A percentile compares a stretch with the other conserved stretches of the same genome.
Evolutionary conservation across 2,797 vertebrate species (phyloP).

Genomic region (Sebastes trivittatus): DNA sequence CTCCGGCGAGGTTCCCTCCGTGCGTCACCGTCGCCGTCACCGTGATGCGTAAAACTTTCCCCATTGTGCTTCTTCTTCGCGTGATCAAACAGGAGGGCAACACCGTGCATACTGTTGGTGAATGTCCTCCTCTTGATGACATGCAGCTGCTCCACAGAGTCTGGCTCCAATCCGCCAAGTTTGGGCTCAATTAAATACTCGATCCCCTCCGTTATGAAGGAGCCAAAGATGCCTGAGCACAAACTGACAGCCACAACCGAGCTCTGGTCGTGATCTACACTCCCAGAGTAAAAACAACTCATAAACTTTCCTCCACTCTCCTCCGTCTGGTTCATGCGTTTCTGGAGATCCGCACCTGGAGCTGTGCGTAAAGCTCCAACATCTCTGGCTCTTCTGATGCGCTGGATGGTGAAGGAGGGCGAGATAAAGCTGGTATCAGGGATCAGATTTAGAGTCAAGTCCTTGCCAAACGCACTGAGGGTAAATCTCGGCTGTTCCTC

Average conservation of each 20-base stretch:
- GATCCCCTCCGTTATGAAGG: conserved; percentile 86
- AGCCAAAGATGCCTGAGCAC: conserved; percentile 88
- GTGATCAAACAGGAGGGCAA: conserved; percentile 52
- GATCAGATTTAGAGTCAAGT: conserved; percentile 84
- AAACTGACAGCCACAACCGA: conserved; percentile 89
- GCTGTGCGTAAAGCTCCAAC: conserved; percentile 46
- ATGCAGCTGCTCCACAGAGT: conserved; percentile 80
- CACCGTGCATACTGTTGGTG: not conserved
- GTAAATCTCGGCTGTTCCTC: conserved; percentile 78
- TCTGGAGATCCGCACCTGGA: conserved; percentile 24
- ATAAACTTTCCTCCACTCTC: conserved; percentile 67
- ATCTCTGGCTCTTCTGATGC: conserved; percentile 73
- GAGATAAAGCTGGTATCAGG: conserved; percentile 89
- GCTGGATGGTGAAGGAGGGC: conserved; percentile 85
- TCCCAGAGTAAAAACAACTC: conserved; percentile 89
- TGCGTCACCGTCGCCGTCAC: conserved; percentile 52
- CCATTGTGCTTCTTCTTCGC: conserved; percentile 27
- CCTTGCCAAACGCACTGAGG: conserved; percentile 84
- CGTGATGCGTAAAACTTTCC: conserved; percentile 56
- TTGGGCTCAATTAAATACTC: conserved; percentile 89
- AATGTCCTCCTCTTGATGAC: conserved; percentile 80
- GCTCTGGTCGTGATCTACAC: conserved; percentile 81
- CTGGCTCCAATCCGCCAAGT: conserved; percentile 34
- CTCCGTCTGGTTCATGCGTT: conserved; percentile 42
- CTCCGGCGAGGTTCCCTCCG: conserved; percentile 68